A percentile compares a stretch with the other conserved stretches of the same genome.
These are phyloP conservation scores for Fulmarus glacialis DNA, from an alignment of 2,113 vertebrate species.

Conservation along the genomic window DNA sequence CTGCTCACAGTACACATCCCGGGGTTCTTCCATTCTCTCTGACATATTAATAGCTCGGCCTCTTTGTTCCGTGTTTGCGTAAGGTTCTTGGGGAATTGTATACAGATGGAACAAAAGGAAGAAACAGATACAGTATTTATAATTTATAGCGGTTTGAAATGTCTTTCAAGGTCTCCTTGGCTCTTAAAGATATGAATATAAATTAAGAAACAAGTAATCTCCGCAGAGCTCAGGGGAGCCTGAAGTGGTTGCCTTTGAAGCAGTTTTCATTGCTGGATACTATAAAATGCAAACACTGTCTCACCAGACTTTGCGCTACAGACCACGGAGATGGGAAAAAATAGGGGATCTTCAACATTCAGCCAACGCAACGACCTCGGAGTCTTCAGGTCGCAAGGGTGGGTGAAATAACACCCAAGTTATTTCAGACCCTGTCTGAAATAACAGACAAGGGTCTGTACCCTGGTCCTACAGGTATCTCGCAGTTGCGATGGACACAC, in stretches of 20 bases:
- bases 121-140: conserved; percentile 76
- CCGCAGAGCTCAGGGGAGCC: conserved; percentile 21
- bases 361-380: neutral
- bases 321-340: neutral
- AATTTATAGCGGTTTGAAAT: conserved; percentile 74
- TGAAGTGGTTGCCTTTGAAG: conserved; percentile 42
- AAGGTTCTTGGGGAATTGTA: conserved; percentile 70
- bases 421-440: too few relatives aligned
- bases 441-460: neutral
- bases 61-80: conserved; percentile 73
- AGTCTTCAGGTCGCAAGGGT: neutral
- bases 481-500: neutral
- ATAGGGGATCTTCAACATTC: neutral
- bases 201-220: conserved; percentile 77
- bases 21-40: conserved; percentile 52
- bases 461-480: neutral
- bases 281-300: conserved; percentile 49
- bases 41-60: conserved; percentile 66
- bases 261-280: conserved; percentile 48
- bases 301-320: neutral
- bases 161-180: conserved; percentile 76
- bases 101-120: conserved; percentile 69
- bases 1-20: neutral
- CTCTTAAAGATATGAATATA: conserved; percentile 77
- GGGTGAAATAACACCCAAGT: neutral